These are phyloP conservation scores for Syrrhaptes paradoxus DNA, from an alignment of 2,113 vertebrate species.

Conservation along the genomic window DNA sequence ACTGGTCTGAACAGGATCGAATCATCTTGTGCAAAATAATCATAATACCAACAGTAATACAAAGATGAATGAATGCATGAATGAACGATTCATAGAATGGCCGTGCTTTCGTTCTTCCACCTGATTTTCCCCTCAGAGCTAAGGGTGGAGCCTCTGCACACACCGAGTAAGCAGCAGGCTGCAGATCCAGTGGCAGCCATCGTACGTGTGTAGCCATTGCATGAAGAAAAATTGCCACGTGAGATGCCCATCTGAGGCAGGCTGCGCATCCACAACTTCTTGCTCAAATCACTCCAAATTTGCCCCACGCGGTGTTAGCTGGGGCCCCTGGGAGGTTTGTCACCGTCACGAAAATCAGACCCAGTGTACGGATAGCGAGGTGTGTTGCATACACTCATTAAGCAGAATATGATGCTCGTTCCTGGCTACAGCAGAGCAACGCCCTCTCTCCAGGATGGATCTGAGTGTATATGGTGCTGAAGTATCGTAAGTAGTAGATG, in stretches of 20 bases:
- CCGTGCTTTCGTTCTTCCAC: neutral
- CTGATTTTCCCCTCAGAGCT: neutral
- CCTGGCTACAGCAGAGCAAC: neutral
- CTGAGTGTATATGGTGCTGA: neutral
- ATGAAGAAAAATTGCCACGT: neutral
- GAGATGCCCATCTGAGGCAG: neutral
- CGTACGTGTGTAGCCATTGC: neutral
- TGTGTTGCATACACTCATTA: neutral
- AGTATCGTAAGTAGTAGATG: neutral
- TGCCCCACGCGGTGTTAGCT: neutral
- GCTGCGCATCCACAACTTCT: neutral
- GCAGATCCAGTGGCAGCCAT: neutral
- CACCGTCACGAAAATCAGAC: neutral
- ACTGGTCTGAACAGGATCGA: neutral
- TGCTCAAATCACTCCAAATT: neutral
- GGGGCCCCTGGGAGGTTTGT: neutral
- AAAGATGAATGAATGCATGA: neutral
- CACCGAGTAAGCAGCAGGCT: neutral
- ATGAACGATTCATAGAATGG: neutral
- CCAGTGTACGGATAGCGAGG: fast-evolving
- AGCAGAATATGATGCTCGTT: neutral
- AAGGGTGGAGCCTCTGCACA: neutral
- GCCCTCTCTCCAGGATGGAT: neutral
- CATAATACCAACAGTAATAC: neutral
- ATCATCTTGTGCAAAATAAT: neutral